These are phyloP conservation scores for Stegostoma tigrinum DNA, from an alignment of 2,113 vertebrate genomes.

Conservation along the genomic window DNA sequence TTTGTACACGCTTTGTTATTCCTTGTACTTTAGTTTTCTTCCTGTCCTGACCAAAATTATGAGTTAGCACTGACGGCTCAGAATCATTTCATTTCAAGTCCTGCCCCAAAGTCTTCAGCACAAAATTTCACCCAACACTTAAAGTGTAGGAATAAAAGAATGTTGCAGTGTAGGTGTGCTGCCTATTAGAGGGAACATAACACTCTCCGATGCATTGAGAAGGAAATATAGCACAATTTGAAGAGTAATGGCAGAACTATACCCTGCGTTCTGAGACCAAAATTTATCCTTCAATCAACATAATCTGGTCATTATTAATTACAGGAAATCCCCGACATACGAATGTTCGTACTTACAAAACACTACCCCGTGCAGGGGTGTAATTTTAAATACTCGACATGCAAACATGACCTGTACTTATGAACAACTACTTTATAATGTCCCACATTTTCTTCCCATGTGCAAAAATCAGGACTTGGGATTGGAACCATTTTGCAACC, in stretches of 20 bases:
- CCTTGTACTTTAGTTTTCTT: background rate
- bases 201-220: background rate
- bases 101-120: background rate
- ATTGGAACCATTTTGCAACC: too few species aligned
- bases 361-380: too few species aligned
- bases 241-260: background rate
- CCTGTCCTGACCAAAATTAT: background rate
- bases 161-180: background rate
- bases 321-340: too few species aligned
- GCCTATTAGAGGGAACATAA: background rate
- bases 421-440: too few species aligned
- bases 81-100: too few species aligned
- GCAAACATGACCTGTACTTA: too few species aligned
- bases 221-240: background rate
- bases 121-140: background rate
- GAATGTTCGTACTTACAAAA: too few species aligned
- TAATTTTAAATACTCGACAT: too few species aligned
- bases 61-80: background rate
- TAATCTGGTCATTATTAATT: background rate
- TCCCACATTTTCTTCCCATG: too few species aligned
- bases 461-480: too few species aligned
- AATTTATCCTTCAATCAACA: background rate
- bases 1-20: background rate
- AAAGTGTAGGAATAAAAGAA: background rate
- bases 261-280: background rate